Conservation (phyloP, 2,113 vertebrate genomes). For the Halichoerus grypus region DNA sequence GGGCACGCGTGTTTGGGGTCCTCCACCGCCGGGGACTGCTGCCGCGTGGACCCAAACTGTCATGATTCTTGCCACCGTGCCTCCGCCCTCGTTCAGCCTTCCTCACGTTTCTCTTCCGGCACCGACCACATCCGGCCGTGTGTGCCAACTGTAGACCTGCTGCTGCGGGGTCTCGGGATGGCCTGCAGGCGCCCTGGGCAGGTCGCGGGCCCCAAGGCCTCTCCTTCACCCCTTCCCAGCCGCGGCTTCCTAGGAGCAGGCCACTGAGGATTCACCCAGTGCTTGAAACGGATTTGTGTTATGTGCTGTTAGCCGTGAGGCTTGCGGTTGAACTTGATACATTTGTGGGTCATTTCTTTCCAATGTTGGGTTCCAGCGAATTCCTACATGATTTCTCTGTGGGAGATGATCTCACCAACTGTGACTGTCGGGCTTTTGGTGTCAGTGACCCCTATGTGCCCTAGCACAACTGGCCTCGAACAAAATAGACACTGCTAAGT, state of each 20-base stretch:
- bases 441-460: not conserved
- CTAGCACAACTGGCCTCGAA: not conserved
- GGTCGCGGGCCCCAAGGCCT: not conserved
- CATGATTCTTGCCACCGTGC: not conserved
- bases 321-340: not conserved
- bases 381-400: not conserved
- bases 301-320: not conserved
- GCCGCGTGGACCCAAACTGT: slow-evolving; percentile 8
- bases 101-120: slow-evolving; percentile 60
- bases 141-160: not conserved
- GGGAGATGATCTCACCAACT: not conserved
- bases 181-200: not conserved
- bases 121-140: slow-evolving; percentile 66
- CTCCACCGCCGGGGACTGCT: not conserved
- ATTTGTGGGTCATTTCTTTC: not conserved
- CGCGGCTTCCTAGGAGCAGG: not conserved
- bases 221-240: not conserved
- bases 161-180: not conserved
- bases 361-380: not conserved
- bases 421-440: not conserved
- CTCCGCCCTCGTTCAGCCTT: not conserved
- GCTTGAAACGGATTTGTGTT: not conserved
- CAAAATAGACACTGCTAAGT: not conserved
- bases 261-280: not conserved
- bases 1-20: not conserved